Conservation (phyloP, 1,140 invertebrate genomes). For the Theocolax elegans region DNA sequence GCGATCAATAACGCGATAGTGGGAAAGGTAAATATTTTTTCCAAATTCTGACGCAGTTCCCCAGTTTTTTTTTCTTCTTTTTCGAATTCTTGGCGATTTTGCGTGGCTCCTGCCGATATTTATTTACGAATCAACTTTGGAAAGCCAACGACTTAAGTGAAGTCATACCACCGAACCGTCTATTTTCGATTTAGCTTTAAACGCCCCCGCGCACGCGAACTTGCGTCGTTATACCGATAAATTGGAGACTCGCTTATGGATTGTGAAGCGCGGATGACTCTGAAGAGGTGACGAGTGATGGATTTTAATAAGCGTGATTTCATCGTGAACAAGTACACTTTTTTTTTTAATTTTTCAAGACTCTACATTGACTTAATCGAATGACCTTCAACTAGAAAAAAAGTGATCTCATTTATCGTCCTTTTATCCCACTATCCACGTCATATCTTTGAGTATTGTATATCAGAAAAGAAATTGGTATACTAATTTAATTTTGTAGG, state of each 20-base stretch:
- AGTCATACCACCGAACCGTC: not conserved
- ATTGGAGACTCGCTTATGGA: not conserved
- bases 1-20: too few species aligned
- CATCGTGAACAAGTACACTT: not conserved
- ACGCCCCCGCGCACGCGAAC: not conserved
- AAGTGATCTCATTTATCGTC: too few species aligned
- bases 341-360: too few species aligned
- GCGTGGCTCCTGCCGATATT: not conserved
- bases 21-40: too few species aligned
- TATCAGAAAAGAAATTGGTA: too few species aligned
- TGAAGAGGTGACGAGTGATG: conserved; percentile 9
- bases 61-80: not conserved
- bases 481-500: too few species aligned
- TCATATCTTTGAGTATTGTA: too few species aligned
- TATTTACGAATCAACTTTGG: conserved; percentile 1
- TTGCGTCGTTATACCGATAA: not conserved
- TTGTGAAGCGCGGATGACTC: too few species aligned
- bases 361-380: too few species aligned
- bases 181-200: conserved; percentile 28
- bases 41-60: not conserved
- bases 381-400: too few species aligned
- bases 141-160: not conserved
- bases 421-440: too few species aligned
- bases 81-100: not conserved
- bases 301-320: conserved; percentile 27